Percentiles rank a stretch among this genome's conserved stretches.
Conservation (phyloP, 2,113 vertebrate genomes). For the Cynoglossus semilaevis region DNA sequence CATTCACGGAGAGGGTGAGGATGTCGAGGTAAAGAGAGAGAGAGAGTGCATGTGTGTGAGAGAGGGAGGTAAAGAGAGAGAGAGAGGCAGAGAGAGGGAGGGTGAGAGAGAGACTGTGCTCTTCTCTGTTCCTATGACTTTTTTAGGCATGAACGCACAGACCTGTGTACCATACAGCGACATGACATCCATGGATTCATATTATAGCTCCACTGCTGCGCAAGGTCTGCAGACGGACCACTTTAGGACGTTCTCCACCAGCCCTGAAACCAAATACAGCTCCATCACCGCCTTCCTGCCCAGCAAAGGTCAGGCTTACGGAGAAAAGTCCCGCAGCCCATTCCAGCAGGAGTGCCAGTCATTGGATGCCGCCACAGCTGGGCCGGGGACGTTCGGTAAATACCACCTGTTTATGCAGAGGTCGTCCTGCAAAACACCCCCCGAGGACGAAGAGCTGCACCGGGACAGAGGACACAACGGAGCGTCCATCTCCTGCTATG, state of each 20-base stretch:
- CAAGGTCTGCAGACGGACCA: conserved; percentile 85
- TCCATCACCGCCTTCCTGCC: conserved; percentile 86
- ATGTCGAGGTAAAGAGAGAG: conserved; percentile 46
- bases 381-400: conserved; percentile 87
- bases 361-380: conserved; percentile 79
- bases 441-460: conserved; percentile 86
- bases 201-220: conserved; percentile 86
- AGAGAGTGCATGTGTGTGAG: conserved; percentile 44
- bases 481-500: conserved; percentile 87
- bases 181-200: conserved; percentile 98
- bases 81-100: conserved; percentile 9
- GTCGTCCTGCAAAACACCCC: conserved; percentile 87
- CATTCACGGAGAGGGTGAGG: conserved; percentile 6
- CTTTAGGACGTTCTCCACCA: conserved; percentile 92
- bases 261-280: conserved; percentile 90
- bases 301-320: conserved; percentile 93
- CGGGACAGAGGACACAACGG: conserved; percentile 85
- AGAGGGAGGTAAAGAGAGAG: conserved; percentile 41
- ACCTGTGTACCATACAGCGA: conserved; percentile 94
- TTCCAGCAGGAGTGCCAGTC: conserved; percentile 89
- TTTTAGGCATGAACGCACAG: conserved; percentile 92
- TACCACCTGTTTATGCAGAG: conserved; percentile 92
- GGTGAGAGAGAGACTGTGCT: conserved; percentile 40
- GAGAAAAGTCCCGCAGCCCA: conserved; percentile 84
- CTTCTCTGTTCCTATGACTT: conserved; percentile 60